phyloP scores from a whole-genome alignment of 1,140 invertebrate genomes.

The Oryzaephilus surinamensis region DNA sequence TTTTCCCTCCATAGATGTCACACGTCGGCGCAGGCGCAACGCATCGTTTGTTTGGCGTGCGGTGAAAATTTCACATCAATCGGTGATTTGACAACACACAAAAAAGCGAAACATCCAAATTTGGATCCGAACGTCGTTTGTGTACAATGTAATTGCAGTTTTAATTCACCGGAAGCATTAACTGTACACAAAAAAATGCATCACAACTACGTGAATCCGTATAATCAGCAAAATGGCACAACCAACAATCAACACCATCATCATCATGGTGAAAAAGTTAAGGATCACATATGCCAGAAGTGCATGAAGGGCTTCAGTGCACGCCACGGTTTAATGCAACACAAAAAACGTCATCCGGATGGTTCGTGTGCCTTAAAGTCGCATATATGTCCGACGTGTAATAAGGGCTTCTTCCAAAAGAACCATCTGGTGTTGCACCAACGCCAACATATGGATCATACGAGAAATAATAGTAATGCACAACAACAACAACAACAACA shows the following conservation, averaged over 20 bases:
- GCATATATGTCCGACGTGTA: slow-evolving; percentile 72
- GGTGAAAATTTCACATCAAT: slow-evolving; percentile 54
- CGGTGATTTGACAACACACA: slow-evolving; percentile 2
- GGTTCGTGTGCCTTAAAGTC: slow-evolving; percentile 70
- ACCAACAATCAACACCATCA: slow-evolving; percentile 26
- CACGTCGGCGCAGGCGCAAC: too few relatives aligned
- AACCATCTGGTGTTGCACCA: slow-evolving; percentile 71
- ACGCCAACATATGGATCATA: slow-evolving; percentile 64
- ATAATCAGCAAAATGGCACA: slow-evolving; percentile 24
- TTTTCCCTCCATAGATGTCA: too few relatives aligned
- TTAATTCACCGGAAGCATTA: slow-evolving; percentile 60
- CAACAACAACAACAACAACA: not conserved
- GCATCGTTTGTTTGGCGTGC: slow-evolving; percentile 62
- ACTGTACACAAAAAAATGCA: slow-evolving; percentile 71
- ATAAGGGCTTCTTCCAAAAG: slow-evolving; percentile 79
- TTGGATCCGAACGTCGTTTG: slow-evolving; percentile 12
- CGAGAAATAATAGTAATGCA: slow-evolving; percentile 11
- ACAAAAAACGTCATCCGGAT: slow-evolving; percentile 62
- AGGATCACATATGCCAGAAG: slow-evolving; percentile 73
- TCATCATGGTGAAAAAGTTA: slow-evolving; percentile 38
- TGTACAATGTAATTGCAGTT: slow-evolving; percentile 54
- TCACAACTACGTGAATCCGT: slow-evolving; percentile 15
- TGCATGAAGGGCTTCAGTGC: slow-evolving; percentile 77
- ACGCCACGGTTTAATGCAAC: slow-evolving; percentile 67
- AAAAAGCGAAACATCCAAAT: slow-evolving; percentile 10